phyloP scores from a whole-genome alignment of 2,113 vertebrate species.

The Lepus timidus region DNA sequence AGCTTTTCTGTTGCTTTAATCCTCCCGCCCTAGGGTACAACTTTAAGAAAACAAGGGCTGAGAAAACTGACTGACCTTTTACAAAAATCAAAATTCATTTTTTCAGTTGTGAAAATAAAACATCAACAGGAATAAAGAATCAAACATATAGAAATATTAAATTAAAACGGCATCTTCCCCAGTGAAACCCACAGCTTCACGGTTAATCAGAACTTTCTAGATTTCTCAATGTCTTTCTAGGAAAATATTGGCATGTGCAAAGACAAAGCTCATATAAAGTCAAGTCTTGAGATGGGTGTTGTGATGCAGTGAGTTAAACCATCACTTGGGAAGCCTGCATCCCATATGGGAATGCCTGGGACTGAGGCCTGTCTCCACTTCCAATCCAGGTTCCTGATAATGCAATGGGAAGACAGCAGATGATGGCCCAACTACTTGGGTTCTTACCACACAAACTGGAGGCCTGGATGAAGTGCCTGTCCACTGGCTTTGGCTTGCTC shows the following conservation, averaged over 20 bases:
- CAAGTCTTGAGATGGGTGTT: too few species aligned
- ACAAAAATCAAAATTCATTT: constrained; percentile 3
- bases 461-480: too few species aligned
- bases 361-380: too few species aligned
- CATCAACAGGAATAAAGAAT: neutral
- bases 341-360: too few species aligned
- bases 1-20: constrained; percentile 9
- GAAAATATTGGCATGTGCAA: neutral
- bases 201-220: neutral
- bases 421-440: too few species aligned
- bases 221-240: neutral
- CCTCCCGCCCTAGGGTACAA: neutral
- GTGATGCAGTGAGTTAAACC: too few species aligned
- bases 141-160: neutral
- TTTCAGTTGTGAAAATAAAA: constrained; percentile 34
- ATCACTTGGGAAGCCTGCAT: too few species aligned
- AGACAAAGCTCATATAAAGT: neutral
- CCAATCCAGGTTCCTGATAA: too few species aligned
- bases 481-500: too few species aligned
- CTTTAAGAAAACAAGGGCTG: neutral
- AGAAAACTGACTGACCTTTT: constrained; percentile 2
- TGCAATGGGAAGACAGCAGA: too few species aligned
- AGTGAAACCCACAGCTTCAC: neutral
- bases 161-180: neutral
- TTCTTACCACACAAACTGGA: too few species aligned